Evolutionary conservation across 2,888 invertebrate genomes (phyloP), one percentile per base, ranked within the genome.

Genomic region (Oxyscelio sp.): DNA sequence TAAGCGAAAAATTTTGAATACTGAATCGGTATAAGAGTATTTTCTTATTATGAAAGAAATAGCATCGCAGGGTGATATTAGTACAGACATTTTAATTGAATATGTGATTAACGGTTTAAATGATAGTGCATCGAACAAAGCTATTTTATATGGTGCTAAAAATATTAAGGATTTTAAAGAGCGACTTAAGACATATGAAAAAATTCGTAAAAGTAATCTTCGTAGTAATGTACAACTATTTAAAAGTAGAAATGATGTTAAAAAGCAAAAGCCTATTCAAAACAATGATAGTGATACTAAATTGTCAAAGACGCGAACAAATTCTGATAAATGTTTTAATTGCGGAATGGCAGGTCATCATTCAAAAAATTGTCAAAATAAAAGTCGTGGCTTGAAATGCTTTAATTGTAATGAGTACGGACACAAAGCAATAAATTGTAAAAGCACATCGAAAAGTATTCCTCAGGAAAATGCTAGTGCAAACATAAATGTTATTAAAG

Each of bases 161-260:
- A 15, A n/a, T 11, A 21, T 71, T 13, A 34, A 43, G 1, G 59
- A 59, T 40, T 50, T 59, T 48, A 71, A 71, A 38, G 50, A 59
- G 11, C 43, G 56, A n/a, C 22, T 70, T 13, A 70, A 3, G 21
- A n/a, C 31, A 1, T 70, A 70, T n/a, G 70, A 70, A 17, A 70
- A 70, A 21, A 58, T 58, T n/a, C 38, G 58, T 15, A 9, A 15
- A 11, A 17, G 6, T 9, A 19, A 19, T 38, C 3, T 22, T 4
- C 15, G 21, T 0, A 34, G 8, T 17, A 15, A 17, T 13, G n/a
- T 0, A 6, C 38, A 59, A 38, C 13, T 31, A 38, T 34, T 31
- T 1, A 59, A 38, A 9, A 8, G 2, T 4, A 71, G 38, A 27
- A 48, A 71, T 11, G 31, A 4, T 8, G 15, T 34, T 34, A n/a